Conservation (phyloP, 2,113 vertebrate species). For the Oncorhynchus masou region DNA sequence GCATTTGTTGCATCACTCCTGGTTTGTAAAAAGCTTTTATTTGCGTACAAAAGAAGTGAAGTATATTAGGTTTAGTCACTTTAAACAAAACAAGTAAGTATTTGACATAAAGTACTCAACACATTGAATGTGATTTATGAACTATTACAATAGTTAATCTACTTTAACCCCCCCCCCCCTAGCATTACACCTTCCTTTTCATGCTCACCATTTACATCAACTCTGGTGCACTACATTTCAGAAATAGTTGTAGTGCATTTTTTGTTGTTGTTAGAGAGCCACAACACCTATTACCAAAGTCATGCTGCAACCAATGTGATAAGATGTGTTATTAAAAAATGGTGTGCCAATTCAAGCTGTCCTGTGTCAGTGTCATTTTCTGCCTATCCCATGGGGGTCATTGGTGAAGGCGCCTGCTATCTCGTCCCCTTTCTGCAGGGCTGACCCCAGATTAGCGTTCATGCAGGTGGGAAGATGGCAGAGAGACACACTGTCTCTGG, state of each 20-base stretch:
- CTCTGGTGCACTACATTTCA: background rate
- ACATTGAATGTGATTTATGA: too few species aligned
- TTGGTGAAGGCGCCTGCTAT: slow-evolving; percentile 8
- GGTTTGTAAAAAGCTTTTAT: background rate
- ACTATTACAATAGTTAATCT: too few species aligned
- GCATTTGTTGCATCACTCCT: background rate
- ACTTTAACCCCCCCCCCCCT: too few species aligned
- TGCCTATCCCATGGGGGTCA: slow-evolving; percentile 40
- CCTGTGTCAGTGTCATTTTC: slow-evolving; percentile 20
- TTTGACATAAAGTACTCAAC: too few species aligned
- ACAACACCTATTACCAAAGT: too few species aligned
- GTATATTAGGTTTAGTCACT: background rate
- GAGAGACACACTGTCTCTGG: background rate
- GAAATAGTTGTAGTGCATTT: background rate
- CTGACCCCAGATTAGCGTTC: background rate
- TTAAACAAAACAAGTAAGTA: background rate
- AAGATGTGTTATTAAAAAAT: background rate
- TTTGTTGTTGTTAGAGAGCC: too few species aligned
- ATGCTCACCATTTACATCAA: background rate
- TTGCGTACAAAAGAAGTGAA: background rate
- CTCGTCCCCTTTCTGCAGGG: slow-evolving; percentile 49
- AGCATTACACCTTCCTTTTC: too few species aligned
- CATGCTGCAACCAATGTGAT: too few species aligned
- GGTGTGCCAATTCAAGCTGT: background rate
- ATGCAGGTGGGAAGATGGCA: slow-evolving; percentile 31